A percentile compares a stretch with the other conserved stretches of the same genome.
phyloP scores from a whole-genome alignment of 2,888 invertebrate species.

The Pseudanteris insignis region DNA sequence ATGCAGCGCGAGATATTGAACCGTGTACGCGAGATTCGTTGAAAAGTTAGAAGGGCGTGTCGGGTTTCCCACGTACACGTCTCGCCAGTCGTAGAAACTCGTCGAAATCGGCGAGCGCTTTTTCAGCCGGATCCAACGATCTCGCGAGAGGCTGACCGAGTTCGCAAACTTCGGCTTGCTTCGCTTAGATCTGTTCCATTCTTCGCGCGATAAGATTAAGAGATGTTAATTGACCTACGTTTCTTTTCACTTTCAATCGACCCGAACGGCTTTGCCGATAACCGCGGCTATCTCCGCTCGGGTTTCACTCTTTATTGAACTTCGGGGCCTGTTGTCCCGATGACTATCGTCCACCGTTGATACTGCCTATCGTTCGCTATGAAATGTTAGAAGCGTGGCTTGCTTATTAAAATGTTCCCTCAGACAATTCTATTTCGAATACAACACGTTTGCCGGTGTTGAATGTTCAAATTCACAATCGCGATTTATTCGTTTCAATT shows the following conservation, averaged over 20 bases:
- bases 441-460: no score
- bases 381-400: background rate
- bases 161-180: slow-evolving; percentile 25
- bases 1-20: slow-evolving; percentile 26
- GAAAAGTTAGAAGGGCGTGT: slow-evolving; percentile 40
- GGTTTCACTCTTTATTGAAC: slow-evolving; percentile 16
- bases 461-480: no score
- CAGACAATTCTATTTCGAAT: no score
- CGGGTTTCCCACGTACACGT: slow-evolving; percentile 41
- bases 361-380: background rate
- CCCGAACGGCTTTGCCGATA: no score
- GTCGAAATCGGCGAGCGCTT: slow-evolving; percentile 16
- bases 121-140: slow-evolving; percentile 29
- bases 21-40: slow-evolving; percentile 24
- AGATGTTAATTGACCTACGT: slow-evolving; percentile 22
- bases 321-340: no score
- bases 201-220: slow-evolving; percentile 29
- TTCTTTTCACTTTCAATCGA: slow-evolving; percentile 14
- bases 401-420: no score
- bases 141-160: slow-evolving; percentile 31
- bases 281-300: slow-evolving; percentile 11
- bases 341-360: no score
- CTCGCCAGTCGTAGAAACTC: slow-evolving; percentile 35
- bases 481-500: no score
- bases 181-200: slow-evolving; percentile 30